Percentiles rank a stretch among this genome's conserved stretches.
Evolutionary conservation across 2,113 vertebrate genomes (phyloP).

Genomic region (Theristicus caerulescens): DNA sequence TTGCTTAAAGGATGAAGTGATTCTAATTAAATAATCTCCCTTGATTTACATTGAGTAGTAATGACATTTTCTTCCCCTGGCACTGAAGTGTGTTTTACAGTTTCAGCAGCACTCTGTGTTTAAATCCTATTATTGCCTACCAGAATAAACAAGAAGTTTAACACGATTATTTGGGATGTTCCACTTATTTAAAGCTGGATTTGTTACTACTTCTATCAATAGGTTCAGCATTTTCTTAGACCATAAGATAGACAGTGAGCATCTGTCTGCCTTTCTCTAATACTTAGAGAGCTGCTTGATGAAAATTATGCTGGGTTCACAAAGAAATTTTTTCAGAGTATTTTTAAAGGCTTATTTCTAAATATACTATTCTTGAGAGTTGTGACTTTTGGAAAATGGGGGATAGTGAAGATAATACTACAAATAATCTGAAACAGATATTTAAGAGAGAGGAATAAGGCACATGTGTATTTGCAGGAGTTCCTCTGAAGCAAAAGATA

Average conservation of each 20-base stretch:
- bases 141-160: slow-evolving; percentile 34
- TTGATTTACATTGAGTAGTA: neutral
- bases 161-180: neutral
- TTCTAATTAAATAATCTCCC: slow-evolving; percentile 7
- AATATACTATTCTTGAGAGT: neutral
- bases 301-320: neutral
- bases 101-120: neutral
- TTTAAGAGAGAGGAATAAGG: neutral
- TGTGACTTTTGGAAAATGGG: neutral
- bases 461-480: neutral
- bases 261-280: neutral
- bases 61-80: neutral
- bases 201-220: neutral
- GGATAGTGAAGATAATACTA: neutral
- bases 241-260: neutral
- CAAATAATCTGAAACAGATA: neutral
- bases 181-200: neutral
- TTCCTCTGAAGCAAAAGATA: neutral
- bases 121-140: slow-evolving; percentile 26
- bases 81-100: neutral
- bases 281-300: neutral
- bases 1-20: neutral
- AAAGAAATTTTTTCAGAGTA: neutral
- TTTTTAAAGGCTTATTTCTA: neutral
- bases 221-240: neutral